These are phyloP conservation scores for Cynoglossus semilaevis DNA, from an alignment of 2,113 vertebrate genomes.

Conservation along the genomic window DNA sequence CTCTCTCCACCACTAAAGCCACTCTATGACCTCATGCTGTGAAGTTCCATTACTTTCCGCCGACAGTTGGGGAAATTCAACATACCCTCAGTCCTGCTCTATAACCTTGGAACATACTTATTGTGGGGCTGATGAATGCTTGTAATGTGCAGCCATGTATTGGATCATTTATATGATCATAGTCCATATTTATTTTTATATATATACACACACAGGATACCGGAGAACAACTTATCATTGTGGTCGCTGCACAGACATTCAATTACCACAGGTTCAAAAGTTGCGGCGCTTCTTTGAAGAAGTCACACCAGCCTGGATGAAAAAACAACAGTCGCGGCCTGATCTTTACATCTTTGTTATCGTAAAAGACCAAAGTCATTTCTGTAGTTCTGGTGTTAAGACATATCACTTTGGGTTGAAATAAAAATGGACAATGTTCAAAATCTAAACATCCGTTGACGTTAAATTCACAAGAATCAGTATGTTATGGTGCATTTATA, in stretches of 20 bases:
- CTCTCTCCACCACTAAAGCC: slow-evolving; percentile 34
- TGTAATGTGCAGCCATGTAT: slow-evolving; percentile 49
- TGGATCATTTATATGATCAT: slow-evolving; percentile 58
- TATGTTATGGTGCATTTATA: no score
- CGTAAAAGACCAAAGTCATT: no score
- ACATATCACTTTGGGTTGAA: not conserved
- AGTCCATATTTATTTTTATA: slow-evolving; percentile 54
- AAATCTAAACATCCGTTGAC: no score
- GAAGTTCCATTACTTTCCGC: slow-evolving; percentile 58
- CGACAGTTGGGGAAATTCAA: slow-evolving; percentile 40
- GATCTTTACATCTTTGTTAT: no score
- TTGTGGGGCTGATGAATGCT: slow-evolving; percentile 63
- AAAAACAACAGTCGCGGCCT: no score
- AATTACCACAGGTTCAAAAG: slow-evolving; percentile 57
- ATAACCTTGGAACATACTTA: slow-evolving; percentile 64
- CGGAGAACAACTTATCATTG: slow-evolving; percentile 58
- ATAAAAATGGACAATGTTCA: no score
- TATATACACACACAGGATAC: slow-evolving; percentile 45
- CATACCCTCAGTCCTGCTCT: slow-evolving; percentile 35
- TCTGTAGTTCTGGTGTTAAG: not conserved
- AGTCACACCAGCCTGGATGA: slow-evolving; percentile 7
- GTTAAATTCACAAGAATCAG: no score
- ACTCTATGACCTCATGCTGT: slow-evolving; percentile 43
- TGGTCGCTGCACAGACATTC: slow-evolving; percentile 37
- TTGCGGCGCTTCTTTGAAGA: no score